A percentile compares a stretch with the other conserved stretches of the same genome.
Evolutionary conservation across 1,140 invertebrate species (phyloP).

Genomic region (Achatina immaculata): DNA sequence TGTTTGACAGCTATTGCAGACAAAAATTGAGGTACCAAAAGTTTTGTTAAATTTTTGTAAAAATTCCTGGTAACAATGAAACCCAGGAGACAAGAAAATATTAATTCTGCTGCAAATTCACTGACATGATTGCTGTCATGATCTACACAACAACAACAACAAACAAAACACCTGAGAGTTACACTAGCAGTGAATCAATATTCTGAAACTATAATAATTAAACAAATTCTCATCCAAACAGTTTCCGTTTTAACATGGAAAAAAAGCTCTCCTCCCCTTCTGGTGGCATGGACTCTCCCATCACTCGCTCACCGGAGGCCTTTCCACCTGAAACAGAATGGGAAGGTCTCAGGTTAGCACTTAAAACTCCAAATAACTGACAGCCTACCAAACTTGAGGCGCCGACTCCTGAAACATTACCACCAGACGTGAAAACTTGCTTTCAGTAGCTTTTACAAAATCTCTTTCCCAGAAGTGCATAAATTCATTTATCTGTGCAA

Average conservation of each 20-base stretch:
- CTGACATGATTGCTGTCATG: too few relatives aligned
- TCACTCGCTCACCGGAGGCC: conserved; percentile 24
- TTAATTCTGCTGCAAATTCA: too few relatives aligned
- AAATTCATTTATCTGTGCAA: neutral
- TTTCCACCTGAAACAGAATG: conserved; percentile 39
- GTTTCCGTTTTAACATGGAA: conserved; percentile 30
- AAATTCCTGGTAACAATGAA: too few relatives aligned
- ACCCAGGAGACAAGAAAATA: too few relatives aligned
- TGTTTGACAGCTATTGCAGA: too few relatives aligned
- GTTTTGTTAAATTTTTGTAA: too few relatives aligned
- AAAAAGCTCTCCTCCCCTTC: conserved; percentile 38
- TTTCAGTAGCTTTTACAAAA: neutral
- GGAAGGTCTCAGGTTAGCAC: conserved; percentile 25
- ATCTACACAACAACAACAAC: too few relatives aligned
- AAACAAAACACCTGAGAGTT: too few relatives aligned
- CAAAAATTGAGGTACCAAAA: too few relatives aligned
- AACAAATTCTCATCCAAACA: conserved; percentile 11
- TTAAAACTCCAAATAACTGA: neutral
- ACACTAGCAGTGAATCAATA: neutral
- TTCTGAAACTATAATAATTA: neutral
- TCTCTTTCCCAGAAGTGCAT: too few relatives aligned
- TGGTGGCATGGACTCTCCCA: conserved; percentile 28
- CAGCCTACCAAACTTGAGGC: neutral
- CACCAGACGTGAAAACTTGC: too few relatives aligned
- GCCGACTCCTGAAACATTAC: neutral